A percentile compares a stretch with the other conserved stretches of the same genome.
These are phyloP conservation scores for Proisotoma minuta DNA, from an alignment of 2,888 invertebrate species.

Conservation along the genomic window DNA sequence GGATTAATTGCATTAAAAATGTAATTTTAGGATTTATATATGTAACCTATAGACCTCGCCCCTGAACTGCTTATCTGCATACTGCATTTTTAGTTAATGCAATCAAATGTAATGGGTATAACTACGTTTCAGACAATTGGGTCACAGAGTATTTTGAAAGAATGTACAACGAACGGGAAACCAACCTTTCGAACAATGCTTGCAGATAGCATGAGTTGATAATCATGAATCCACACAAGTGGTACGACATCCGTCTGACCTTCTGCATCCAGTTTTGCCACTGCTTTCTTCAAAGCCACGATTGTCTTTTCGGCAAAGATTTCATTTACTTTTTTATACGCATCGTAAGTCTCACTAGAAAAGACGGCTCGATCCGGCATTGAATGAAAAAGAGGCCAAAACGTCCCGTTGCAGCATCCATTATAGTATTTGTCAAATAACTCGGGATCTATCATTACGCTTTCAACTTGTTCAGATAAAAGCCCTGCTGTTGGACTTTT, in stretches of 20 bases:
- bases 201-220: constrained; percentile 55
- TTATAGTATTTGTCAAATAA: constrained; percentile 52
- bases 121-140: too few species aligned
- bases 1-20: neutral
- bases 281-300: constrained; percentile 49
- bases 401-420: constrained; percentile 53
- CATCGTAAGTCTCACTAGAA: constrained; percentile 51
- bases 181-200: constrained; percentile 52
- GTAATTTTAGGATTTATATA: neutral
- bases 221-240: constrained; percentile 57
- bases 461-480: constrained; percentile 50
- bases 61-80: neutral
- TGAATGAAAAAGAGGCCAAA: constrained; percentile 54
- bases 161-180: too few species aligned
- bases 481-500: constrained; percentile 51
- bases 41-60: neutral
- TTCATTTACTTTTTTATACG: constrained; percentile 51
- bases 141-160: too few species aligned
- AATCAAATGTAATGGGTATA: too few species aligned
- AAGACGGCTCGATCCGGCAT: constrained; percentile 52
- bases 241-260: constrained; percentile 50
- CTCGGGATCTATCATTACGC: constrained; percentile 49
- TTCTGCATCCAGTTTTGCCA: constrained; percentile 49
- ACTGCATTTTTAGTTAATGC: neutral
- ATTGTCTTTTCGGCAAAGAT: constrained; percentile 51